Base-by-base conservation (phyloP, 2,797 vertebrate species). In the Phrynocephalus vlangalii region DNA sequence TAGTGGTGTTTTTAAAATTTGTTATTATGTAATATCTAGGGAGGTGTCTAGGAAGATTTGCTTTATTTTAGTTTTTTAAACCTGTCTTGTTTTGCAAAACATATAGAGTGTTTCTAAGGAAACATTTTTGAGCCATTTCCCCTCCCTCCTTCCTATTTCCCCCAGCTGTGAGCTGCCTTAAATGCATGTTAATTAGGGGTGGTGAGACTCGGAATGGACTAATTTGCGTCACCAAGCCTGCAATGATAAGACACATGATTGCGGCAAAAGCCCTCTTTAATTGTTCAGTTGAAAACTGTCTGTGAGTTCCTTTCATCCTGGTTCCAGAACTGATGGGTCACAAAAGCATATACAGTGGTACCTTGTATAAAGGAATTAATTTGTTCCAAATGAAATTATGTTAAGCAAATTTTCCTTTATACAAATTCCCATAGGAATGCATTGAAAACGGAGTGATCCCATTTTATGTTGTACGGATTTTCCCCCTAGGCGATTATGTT, bases 261-360 rank as follows among this genome's bases (percentile, higher is more conserved):
- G 63, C 48, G 8, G 50, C 33, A 48, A 28, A 13, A 56, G 48
- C 80, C 30, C 30, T 48, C 56, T 78, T 82, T 77, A 83, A 77
- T 48, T 56, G 26, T 56, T 76, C 56, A 16, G 20, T 76, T 50
- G 60, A 71, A 83, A 83, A 26, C 50, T 24, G 63, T 33, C 67
- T 83, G 63, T 30, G 75, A 83, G 66, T 83, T 87, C 60, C 78
- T 83, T 87, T 83, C 78, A 77, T 78, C 73, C n/a, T 48, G 33
- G 11, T 66, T 83, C 30, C 80, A 83, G 73, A 70, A 60, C 44
- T 26, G 28, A 75, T 1, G 1, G 73, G 3, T 60, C 81, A 60
- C 24, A 60, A 56, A 77, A 66, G 38, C 38, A n/a, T 30, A 38
- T 56, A 33, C 33, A 33, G 33, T 33, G 33, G 33, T 33, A 33